phyloP scores from a whole-genome alignment of 2,888 invertebrate genomes.

The Drosophila emarginata region DNA sequence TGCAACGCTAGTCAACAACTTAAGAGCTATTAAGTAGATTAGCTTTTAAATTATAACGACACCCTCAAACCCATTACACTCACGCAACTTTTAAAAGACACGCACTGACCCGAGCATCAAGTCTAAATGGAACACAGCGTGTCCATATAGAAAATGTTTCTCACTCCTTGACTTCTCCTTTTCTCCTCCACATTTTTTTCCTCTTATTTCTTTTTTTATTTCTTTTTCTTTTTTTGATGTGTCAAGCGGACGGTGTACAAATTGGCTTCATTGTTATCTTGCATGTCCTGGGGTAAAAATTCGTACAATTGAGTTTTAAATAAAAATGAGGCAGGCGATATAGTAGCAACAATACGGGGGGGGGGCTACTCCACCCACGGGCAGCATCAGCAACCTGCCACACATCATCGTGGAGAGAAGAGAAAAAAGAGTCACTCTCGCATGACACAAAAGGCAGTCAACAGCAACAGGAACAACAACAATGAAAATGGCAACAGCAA shows the following conservation, averaged over 20 bases:
- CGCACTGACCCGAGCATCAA: slow-evolving; percentile 5
- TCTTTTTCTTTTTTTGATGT: slow-evolving; percentile 13
- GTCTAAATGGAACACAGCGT: background rate
- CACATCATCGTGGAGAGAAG: slow-evolving; percentile 36
- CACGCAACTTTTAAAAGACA: background rate
- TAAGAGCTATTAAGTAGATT: slow-evolving; percentile 3
- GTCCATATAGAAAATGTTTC: background rate
- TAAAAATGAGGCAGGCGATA: slow-evolving; percentile 39
- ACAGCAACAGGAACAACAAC: slow-evolving; percentile 53
- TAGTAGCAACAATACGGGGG: slow-evolving; percentile 28
- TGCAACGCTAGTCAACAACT: background rate
- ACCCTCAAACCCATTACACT: background rate
- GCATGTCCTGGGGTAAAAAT: slow-evolving; percentile 37
- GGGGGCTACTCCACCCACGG: slow-evolving; percentile 13
- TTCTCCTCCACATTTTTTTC: background rate
- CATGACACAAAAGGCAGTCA: slow-evolving; percentile 57
- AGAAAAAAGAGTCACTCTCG: slow-evolving; percentile 48
- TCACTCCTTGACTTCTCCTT: too few species aligned
- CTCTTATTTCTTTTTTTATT: background rate
- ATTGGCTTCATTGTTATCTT: slow-evolving; percentile 48
- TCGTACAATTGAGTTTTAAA: slow-evolving; percentile 45
- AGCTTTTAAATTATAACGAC: slow-evolving; percentile 5
- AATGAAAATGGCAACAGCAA: slow-evolving; percentile 52
- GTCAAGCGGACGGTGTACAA: slow-evolving; percentile 34
- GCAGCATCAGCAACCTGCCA: slow-evolving; percentile 43